A percentile compares a stretch with the other conserved stretches of the same genome.
Conservation (phyloP, 2,113 vertebrate species). For the Tachuris rubrigastra region DNA sequence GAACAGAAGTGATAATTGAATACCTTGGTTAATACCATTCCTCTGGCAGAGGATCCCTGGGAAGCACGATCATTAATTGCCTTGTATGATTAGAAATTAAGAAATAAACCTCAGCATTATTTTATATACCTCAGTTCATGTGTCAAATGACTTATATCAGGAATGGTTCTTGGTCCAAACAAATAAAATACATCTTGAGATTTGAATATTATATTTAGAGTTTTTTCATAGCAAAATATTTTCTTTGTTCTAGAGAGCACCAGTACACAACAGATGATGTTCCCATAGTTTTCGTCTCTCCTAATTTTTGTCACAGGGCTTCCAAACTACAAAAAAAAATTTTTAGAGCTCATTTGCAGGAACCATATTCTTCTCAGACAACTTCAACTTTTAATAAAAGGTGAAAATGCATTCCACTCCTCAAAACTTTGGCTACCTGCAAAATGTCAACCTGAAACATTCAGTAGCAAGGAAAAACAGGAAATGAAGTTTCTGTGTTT, state of each 20-base stretch:
- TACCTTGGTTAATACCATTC: slow-evolving; percentile 18
- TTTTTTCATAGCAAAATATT: background rate
- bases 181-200: background rate
- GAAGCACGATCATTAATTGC: background rate
- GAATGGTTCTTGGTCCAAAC: background rate
- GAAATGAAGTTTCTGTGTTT: background rate
- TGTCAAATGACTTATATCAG: background rate
- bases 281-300: background rate
- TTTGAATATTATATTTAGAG: background rate
- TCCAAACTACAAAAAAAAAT: background rate
- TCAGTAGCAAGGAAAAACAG: background rate
- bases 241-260: background rate
- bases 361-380: background rate
- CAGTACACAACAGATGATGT: background rate
- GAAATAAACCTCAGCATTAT: background rate
- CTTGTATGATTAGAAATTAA: background rate
- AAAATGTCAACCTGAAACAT: background rate
- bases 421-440: background rate
- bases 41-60: background rate
- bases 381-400: background rate
- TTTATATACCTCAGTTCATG: background rate
- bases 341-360: background rate
- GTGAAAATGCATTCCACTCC: background rate
- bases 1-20: slow-evolving; percentile 54
- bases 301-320: background rate